A percentile compares a stretch with the other conserved stretches of the same genome.
Conservation (phyloP, 2,888 invertebrate species). For the Acanthosepion esculentum region DNA sequence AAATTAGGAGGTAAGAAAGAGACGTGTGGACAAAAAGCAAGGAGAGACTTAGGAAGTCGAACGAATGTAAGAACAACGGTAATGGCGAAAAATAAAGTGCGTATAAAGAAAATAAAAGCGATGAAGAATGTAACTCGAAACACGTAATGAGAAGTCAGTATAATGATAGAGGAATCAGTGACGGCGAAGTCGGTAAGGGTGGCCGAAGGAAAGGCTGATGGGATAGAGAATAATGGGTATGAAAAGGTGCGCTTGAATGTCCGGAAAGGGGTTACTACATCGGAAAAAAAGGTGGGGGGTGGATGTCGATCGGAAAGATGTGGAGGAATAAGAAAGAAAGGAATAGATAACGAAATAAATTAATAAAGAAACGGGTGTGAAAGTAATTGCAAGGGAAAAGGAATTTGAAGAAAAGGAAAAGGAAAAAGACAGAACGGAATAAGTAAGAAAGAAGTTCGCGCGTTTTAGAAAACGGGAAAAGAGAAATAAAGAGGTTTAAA, state of each 20-base stretch:
- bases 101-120: not conserved
- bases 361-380: not conserved
- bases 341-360: not conserved
- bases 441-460: too few relatives aligned
- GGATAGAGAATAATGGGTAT: not conserved
- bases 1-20: not conserved
- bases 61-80: not conserved
- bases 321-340: not conserved
- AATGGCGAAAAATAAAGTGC: not conserved
- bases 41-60: not conserved
- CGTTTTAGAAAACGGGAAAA: too few relatives aligned
- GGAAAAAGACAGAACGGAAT: too few relatives aligned
- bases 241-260: not conserved
- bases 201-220: not conserved
- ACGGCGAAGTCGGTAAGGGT: not conserved
- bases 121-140: not conserved
- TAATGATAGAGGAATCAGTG: not conserved
- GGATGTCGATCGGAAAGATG: not conserved
- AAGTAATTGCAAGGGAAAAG: not conserved
- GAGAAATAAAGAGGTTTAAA: too few relatives aligned
- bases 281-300: not conserved
- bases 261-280: not conserved
- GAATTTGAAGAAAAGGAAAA: too few relatives aligned
- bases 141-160: not conserved
- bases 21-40: not conserved